These are phyloP conservation scores for Aphelinus atriplicis DNA, from an alignment of 1,140 invertebrate species.

Conservation along the genomic window DNA sequence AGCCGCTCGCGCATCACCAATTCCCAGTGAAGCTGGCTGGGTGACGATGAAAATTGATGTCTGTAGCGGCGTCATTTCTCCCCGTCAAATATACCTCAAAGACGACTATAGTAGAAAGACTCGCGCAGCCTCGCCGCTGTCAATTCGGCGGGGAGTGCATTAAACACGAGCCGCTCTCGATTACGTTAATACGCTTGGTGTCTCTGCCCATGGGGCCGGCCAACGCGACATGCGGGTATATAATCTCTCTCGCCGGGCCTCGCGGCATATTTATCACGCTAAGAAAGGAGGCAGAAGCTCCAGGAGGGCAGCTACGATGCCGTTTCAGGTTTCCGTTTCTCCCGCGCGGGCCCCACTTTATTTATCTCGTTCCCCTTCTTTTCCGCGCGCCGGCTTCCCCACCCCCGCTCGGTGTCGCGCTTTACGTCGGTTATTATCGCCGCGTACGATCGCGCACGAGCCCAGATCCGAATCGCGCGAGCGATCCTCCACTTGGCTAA, in stretches of 20 bases:
- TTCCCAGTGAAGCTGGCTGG: too few species aligned
- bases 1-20: conserved; percentile 1
- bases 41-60: too few species aligned
- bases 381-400: background rate
- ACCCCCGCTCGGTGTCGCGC: too few species aligned
- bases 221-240: too few species aligned
- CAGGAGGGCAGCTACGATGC: background rate
- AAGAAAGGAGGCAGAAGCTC: conserved; percentile 15
- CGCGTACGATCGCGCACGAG: background rate
- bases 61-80: too few species aligned
- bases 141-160: too few species aligned
- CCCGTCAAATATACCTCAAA: too few species aligned
- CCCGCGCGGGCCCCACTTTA: background rate
- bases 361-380: background rate
- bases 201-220: too few species aligned
- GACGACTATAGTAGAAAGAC: background rate
- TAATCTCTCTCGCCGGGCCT: background rate
- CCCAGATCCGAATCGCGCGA: background rate
- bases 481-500: background rate
- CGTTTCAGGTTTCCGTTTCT: conserved; percentile 19
- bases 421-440: background rate
- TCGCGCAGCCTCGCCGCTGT: background rate
- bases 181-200: too few species aligned
- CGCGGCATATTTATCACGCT: conserved; percentile 13
- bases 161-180: too few species aligned